These are phyloP conservation scores for Corydoras sp. DNA, from an alignment of 2,113 vertebrate genomes.

Conservation along the genomic window DNA sequence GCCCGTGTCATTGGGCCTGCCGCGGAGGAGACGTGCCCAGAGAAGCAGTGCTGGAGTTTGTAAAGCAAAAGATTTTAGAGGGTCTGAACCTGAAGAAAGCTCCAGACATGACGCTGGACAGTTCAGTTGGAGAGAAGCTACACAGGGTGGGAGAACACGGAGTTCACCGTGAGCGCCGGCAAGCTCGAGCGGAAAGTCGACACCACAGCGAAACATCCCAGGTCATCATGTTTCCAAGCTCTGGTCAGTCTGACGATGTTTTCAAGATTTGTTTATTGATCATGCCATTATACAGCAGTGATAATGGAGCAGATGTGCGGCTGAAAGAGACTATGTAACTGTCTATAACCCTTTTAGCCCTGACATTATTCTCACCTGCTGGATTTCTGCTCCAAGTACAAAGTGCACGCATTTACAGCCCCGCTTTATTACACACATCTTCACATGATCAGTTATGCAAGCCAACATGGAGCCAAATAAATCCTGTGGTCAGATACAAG, in stretches of 20 bases:
- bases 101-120: slow-evolving; percentile 21
- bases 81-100: slow-evolving; percentile 52
- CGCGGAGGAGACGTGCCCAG: slow-evolving; percentile 42
- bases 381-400: no score
- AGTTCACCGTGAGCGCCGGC: slow-evolving; percentile 44
- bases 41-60: slow-evolving; percentile 51
- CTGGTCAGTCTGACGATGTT: slow-evolving; percentile 64
- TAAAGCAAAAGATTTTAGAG: slow-evolving; percentile 54
- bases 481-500: no score
- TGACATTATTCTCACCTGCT: no score
- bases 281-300: no score
- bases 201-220: slow-evolving; percentile 63
- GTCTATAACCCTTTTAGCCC: no score
- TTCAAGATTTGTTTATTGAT: background rate
- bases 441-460: no score
- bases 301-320: no score
- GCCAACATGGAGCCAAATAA: no score
- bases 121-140: background rate
- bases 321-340: no score
- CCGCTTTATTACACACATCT: no score
- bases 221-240: slow-evolving; percentile 78
- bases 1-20: slow-evolving; percentile 34
- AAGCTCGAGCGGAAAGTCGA: slow-evolving; percentile 5
- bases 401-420: no score
- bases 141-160: slow-evolving; percentile 49